Evolutionary conservation across 2,113 vertebrate species (phyloP).

Genomic region (Sturnira hondurensis): DNA sequence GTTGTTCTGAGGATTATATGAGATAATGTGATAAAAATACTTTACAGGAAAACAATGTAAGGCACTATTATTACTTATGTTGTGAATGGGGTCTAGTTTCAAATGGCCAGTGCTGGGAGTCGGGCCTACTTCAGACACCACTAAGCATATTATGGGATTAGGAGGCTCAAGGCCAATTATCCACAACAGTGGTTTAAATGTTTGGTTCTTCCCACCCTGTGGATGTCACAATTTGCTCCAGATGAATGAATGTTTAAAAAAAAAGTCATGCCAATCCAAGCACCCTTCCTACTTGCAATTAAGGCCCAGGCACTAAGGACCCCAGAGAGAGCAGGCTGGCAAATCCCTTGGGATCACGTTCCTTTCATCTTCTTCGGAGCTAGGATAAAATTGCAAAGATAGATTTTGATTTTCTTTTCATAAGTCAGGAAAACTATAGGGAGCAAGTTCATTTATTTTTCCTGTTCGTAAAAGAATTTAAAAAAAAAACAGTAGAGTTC

Average conservation of each 20-base stretch:
- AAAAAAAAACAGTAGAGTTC: background rate
- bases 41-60: background rate
- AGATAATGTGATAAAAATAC: slow-evolving; percentile 8
- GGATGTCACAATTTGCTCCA: slow-evolving; percentile 47
- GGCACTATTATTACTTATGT: background rate
- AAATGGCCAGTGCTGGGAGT: background rate
- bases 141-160: slow-evolving; percentile 55
- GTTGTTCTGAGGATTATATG: background rate
- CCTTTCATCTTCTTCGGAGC: background rate
- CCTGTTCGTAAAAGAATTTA: background rate
- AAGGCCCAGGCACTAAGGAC: background rate
- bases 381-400: background rate
- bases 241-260: background rate
- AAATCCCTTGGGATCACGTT: background rate
- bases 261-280: background rate
- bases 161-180: slow-evolving; percentile 49
- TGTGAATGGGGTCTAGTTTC: slow-evolving; percentile 34
- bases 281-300: background rate
- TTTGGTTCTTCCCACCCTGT: background rate
- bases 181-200: slow-evolving; percentile 37
- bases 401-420: slow-evolving; percentile 27
- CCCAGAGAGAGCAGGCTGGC: background rate
- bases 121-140: background rate
- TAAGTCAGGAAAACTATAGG: background rate
- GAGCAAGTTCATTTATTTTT: background rate